These are phyloP conservation scores for Coremacera marginata DNA, from an alignment of 2,888 invertebrate species.

Conservation along the genomic window DNA sequence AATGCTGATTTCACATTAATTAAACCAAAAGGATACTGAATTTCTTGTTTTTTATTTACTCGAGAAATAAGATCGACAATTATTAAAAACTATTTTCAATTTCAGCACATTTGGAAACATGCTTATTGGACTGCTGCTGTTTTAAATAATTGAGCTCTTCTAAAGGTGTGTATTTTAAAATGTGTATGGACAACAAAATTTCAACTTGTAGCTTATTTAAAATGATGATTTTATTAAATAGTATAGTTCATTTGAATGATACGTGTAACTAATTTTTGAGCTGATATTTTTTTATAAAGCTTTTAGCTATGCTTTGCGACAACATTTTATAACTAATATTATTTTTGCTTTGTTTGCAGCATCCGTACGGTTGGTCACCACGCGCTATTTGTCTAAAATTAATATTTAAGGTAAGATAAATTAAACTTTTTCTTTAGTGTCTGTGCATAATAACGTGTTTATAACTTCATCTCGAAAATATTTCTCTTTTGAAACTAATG, in stretches of 20 bases:
- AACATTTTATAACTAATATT: not conserved
- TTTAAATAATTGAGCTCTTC: not conserved
- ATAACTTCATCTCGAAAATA: no score
- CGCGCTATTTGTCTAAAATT: not conserved
- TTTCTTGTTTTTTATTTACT: not conserved
- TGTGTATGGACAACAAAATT: not conserved
- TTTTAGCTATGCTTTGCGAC: not conserved
- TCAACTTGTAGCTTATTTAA: not conserved
- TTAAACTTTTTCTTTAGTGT: not conserved
- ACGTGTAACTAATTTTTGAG: slow-evolving; percentile 42
- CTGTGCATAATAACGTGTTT: not conserved
- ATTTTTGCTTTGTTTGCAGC: not conserved
- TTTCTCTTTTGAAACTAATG: no score
- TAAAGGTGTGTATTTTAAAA: not conserved
- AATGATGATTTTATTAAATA: slow-evolving; percentile 40
- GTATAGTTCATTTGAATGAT: slow-evolving; percentile 47
- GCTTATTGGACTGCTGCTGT: not conserved
- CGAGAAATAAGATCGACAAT: no score
- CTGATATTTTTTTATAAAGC: slow-evolving; percentile 25
- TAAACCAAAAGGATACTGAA: slow-evolving; percentile 50
- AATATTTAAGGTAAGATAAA: not conserved
- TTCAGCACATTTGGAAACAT: not conserved
- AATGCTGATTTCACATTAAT: slow-evolving; percentile 44
- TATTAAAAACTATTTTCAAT: not conserved
- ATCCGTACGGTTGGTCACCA: not conserved